Evolutionary conservation across 1,140 invertebrate species (phyloP).

Genomic region (Drosophila melanica): DNA sequence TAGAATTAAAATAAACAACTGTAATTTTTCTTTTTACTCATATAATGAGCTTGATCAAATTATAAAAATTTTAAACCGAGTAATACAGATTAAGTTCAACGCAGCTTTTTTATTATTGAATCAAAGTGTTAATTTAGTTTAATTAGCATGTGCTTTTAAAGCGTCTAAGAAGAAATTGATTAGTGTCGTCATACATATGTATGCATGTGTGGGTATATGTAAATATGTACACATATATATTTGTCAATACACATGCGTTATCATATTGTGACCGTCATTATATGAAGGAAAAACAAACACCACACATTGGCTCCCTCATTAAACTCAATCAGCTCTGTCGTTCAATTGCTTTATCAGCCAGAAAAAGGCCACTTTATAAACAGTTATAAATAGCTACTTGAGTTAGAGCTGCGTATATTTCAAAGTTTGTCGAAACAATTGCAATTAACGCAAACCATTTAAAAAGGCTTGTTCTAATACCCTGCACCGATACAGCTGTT

Average conservation of each 20-base stretch:
- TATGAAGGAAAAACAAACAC: neutral
- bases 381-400: constrained; percentile 22
- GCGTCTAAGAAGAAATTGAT: neutral
- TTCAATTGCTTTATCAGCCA: constrained; percentile 33
- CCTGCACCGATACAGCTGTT: neutral
- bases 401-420: constrained; percentile 1
- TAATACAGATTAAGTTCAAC: neutral
- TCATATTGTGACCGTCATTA: constrained; percentile 5
- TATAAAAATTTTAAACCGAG: too few species aligned
- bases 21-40: too few species aligned
- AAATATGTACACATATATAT: neutral
- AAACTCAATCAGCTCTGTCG: neutral
- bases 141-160: neutral
- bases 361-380: constrained; percentile 16
- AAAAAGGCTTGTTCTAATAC: neutral
- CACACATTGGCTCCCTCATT: constrained; percentile 1
- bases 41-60: too few species aligned
- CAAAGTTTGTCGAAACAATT: constrained; percentile 26
- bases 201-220: too few species aligned
- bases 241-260: constrained; percentile 1
- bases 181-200: neutral
- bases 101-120: neutral
- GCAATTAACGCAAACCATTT: constrained; percentile 12
- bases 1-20: too few species aligned
- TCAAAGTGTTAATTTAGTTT: constrained; percentile 2